Evolutionary conservation across 2,888 invertebrate species (phyloP), one percentile per base, ranked within the genome.

Genomic region (Magallana nippona): DNA sequence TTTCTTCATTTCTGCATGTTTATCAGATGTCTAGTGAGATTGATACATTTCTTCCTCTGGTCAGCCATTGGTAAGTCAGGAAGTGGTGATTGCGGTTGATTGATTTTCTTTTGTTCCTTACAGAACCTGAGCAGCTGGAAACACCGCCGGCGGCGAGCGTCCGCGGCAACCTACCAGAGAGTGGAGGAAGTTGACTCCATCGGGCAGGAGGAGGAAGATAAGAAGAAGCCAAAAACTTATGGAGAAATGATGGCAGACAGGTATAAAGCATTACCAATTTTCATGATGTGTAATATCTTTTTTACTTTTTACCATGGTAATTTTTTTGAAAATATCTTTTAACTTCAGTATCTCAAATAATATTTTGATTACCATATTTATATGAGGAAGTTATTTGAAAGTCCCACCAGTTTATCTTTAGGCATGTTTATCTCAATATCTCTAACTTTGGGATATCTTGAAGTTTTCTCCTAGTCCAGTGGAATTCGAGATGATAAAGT

Each of bases 81-180:
- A 15, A 15, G 5, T 32, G 15, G 22, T 13, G 1, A n/a, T n/a
- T 60, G 8, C 5, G 3, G n/a, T 8, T n/a, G n/a, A 60, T 17
- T 60, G 60, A 60, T 10, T 19, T 13, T 2, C 55, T 78, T 55
- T 57, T 79, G 78, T 57, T 19, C 27, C 22, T 22, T 55, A 27
- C 87, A 93, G 93, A 90, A 92, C 82, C 84, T 93, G 78, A 88
- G 86, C n/a, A 88, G 84, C 71, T 92, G 92, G 98, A 98, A 98
- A 95, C 97, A 97, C 90, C 97, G 97, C 89, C 96, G 98, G 92
- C 96, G 98, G 96, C 97, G 98, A 96, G 96, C 97, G 84, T 97
- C 97, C 91, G 97, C 97, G 93, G 97, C 90, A 19, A 83, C 88
- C 1, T 88, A 89, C 44, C 88, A 88, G 79, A 27, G 88, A 62